Percentiles rank a stretch among this genome's conserved stretches.
Evolutionary conservation across 2,113 vertebrate species (phyloP).

Genomic region (Trochalopteron elliotii): DNA sequence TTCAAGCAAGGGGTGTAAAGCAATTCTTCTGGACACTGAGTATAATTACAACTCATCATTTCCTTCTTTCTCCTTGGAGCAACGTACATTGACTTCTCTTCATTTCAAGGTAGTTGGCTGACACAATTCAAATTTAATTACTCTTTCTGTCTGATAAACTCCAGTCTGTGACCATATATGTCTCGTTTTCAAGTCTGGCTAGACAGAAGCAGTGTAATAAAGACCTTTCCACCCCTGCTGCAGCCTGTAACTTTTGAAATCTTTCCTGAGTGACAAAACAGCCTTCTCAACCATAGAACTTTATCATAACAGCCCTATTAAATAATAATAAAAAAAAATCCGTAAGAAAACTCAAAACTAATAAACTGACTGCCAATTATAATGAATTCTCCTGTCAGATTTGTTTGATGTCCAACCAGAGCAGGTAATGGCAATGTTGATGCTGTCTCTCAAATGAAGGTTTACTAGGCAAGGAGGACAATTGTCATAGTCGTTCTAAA

Average conservation of each 20-base stretch:
- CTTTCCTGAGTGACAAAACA: slow-evolving; percentile 64
- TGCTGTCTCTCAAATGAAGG: neutral
- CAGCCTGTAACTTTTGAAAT: slow-evolving; percentile 68
- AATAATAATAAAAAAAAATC: slow-evolving; percentile 36
- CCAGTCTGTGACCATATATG: slow-evolving; percentile 61
- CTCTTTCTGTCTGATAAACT: slow-evolving; percentile 72
- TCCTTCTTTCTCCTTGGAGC: slow-evolving; percentile 70
- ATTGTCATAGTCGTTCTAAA: neutral
- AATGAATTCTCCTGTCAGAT: slow-evolving; percentile 53
- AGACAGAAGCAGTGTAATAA: slow-evolving; percentile 65
- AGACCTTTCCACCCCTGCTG: slow-evolving; percentile 62
- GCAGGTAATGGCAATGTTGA: slow-evolving; percentile 30
- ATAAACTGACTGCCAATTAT: slow-evolving; percentile 61
- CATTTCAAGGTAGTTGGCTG: slow-evolving; percentile 69
- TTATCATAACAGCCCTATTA: slow-evolving; percentile 63
- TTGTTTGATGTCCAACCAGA: slow-evolving; percentile 36
- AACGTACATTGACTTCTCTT: slow-evolving; percentile 67
- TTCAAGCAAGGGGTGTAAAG: slow-evolving; percentile 20
- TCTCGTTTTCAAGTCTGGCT: slow-evolving; percentile 70
- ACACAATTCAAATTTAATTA: slow-evolving; percentile 78
- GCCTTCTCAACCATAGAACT: slow-evolving; percentile 47
- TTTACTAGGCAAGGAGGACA: neutral
- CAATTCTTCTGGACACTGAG: slow-evolving; percentile 66
- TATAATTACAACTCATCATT: slow-evolving; percentile 71
- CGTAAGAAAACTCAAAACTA: slow-evolving; percentile 47